Evolutionary conservation across 1,140 invertebrate species (phyloP).

Genomic region (Agraylea sexmaculata): DNA sequence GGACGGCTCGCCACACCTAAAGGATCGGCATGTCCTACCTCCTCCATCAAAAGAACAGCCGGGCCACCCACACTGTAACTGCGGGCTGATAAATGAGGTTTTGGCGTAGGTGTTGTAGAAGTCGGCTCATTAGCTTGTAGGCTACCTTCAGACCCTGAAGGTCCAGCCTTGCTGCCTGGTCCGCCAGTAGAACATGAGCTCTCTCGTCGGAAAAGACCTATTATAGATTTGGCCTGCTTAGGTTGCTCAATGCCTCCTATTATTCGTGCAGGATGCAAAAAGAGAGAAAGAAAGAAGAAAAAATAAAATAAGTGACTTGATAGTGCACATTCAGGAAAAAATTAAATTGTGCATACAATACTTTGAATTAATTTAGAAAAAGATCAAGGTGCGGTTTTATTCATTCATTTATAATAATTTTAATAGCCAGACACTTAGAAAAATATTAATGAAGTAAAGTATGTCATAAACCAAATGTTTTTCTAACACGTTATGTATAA

Average conservation of each 20-base stretch:
- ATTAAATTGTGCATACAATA: too few species aligned
- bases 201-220: slow-evolving; percentile 56
- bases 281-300: slow-evolving; percentile 24
- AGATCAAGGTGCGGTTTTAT: too few species aligned
- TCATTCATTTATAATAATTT: too few species aligned
- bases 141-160: slow-evolving; percentile 40
- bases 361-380: too few species aligned
- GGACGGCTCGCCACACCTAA: slow-evolving; percentile 40
- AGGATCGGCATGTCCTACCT: slow-evolving; percentile 40
- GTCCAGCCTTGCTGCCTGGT: slow-evolving; percentile 29
- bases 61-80: slow-evolving; percentile 36
- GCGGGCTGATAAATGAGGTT: slow-evolving; percentile 30
- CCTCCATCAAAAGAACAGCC: slow-evolving; percentile 41
- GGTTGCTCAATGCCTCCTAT: slow-evolving; percentile 57
- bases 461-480: too few species aligned
- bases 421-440: too few species aligned
- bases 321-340: too few species aligned
- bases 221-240: slow-evolving; percentile 58
- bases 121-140: slow-evolving; percentile 33
- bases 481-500: too few species aligned
- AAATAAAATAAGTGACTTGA: slow-evolving; percentile 23
- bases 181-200: slow-evolving; percentile 46
- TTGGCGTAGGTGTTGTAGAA: slow-evolving; percentile 22
- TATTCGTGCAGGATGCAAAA: slow-evolving; percentile 21
- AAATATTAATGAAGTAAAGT: too few species aligned